Evolutionary conservation across 2,888 invertebrate genomes (phyloP).

Genomic region (Bugula neritina): DNA sequence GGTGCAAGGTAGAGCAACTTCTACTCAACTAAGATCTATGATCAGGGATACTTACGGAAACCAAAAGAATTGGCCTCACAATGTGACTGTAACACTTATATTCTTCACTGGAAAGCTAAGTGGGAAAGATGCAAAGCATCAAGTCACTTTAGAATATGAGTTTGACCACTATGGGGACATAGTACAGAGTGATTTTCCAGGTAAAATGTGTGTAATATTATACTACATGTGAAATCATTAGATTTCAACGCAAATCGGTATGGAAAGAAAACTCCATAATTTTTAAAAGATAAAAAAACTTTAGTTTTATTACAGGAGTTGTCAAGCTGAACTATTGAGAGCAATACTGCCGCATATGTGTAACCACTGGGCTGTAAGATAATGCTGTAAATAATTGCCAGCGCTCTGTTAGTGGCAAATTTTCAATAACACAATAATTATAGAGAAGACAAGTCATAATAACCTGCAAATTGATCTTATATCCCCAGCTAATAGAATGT

Average conservation of each 20-base stretch:
- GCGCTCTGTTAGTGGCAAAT: too few species aligned
- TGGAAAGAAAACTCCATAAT: background rate
- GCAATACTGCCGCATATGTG: too few species aligned
- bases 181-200: background rate
- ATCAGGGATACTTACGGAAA: background rate
- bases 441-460: too few species aligned
- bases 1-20: constrained; percentile 2
- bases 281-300: background rate
- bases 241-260: too few species aligned
- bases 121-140: background rate
- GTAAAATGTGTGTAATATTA: background rate
- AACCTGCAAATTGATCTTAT: too few species aligned
- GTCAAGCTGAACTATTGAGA: background rate
- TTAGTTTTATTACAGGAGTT: background rate
- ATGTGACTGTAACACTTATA: background rate
- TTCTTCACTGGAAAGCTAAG: background rate
- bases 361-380: too few species aligned
- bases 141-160: background rate
- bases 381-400: too few species aligned
- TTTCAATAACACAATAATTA: too few species aligned
- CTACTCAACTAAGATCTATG: background rate
- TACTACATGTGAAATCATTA: too few species aligned
- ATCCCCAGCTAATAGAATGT: too few species aligned
- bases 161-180: background rate
- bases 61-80: background rate